These are phyloP conservation scores for Chroicocephalus ridibundus DNA, from an alignment of 2,113 vertebrate genomes.

Conservation along the genomic window DNA sequence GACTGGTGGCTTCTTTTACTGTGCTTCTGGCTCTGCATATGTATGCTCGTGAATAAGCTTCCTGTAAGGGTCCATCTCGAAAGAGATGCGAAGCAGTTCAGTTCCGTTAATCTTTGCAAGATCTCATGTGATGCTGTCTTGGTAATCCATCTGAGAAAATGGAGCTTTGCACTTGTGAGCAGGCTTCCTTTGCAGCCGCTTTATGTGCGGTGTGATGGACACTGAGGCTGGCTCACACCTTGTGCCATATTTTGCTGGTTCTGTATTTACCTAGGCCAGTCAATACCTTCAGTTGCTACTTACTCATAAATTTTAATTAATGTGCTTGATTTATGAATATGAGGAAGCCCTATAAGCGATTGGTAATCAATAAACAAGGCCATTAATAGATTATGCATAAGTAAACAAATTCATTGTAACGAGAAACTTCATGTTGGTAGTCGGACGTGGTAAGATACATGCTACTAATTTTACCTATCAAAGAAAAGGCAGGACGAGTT, in stretches of 20 bases:
- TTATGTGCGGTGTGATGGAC: not conserved
- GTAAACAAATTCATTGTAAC: not conserved
- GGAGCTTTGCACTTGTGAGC: not conserved
- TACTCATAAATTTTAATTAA: not conserved
- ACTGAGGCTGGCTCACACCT: not conserved
- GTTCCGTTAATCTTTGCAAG: not conserved
- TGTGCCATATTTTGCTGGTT: not conserved
- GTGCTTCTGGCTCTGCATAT: not conserved
- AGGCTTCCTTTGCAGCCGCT: not conserved
- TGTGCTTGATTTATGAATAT: not conserved
- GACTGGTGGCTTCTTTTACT: not conserved
- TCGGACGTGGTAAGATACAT: not conserved
- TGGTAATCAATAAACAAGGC: not conserved
- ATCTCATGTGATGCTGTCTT: not conserved
- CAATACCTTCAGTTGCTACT: not conserved
- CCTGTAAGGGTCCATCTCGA: not conserved
- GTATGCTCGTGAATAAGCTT: not conserved
- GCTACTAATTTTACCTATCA: not conserved
- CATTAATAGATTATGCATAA: not conserved
- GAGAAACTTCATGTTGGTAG: not conserved
- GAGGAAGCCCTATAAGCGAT: not conserved
- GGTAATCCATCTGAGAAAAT: not conserved
- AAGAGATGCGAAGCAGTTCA: not conserved
- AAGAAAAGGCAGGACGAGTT: not conserved
- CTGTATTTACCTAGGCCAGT: not conserved